Base-by-base conservation (phyloP, 2,888 invertebrate genomes). In the Ctena decussata region DNA sequence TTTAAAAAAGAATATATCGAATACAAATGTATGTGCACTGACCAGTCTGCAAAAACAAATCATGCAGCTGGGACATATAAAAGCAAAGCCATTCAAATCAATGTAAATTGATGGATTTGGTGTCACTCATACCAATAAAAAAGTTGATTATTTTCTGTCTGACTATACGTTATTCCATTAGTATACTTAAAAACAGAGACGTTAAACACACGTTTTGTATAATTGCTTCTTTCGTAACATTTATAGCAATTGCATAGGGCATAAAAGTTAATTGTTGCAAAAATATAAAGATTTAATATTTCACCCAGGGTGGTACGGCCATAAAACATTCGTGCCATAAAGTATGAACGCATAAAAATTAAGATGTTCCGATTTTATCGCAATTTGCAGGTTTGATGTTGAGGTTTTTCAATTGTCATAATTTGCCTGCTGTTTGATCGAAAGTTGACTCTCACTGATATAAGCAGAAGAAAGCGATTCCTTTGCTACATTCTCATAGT, bases 291-390 rank as follows among this genome's bases (percentile, higher is more conserved):
- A 35, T 35, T 65, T 65, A 35, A 65, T 65, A 32, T 24, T 35
- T 32, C 65, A 65, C 18, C 35, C 65, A 65, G 65, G 65, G 65
- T 65, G 65, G 65, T 24, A 65, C n/a, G 65, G 65, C 65, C 11
- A 65, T 65, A 65, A 65, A 65, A 65, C 24, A 65, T 65, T 2
- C 65, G 15, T 65, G 65, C 65, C 18, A 65, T 65, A 65, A 35
- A 65, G 65, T 65, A 32, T 6, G 21, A 65, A 65, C 35, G 32
- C 65, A 65, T 65, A 65, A 65, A 65, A 65, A 65, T 65, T 65
- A 65, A 65, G 65, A 65, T 65, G 65, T 65, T 30, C 65, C 32
- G 65, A 65, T 65, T 65, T 65, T 65, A 65, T 65, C 65, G 35
- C 65, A 65, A 32, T 32, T 32, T 65, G 65, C 6, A 21, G 65